phyloP scores from a whole-genome alignment of 64 coral and sea anemone genomes.

The Dendronephthya gigantea region DNA sequence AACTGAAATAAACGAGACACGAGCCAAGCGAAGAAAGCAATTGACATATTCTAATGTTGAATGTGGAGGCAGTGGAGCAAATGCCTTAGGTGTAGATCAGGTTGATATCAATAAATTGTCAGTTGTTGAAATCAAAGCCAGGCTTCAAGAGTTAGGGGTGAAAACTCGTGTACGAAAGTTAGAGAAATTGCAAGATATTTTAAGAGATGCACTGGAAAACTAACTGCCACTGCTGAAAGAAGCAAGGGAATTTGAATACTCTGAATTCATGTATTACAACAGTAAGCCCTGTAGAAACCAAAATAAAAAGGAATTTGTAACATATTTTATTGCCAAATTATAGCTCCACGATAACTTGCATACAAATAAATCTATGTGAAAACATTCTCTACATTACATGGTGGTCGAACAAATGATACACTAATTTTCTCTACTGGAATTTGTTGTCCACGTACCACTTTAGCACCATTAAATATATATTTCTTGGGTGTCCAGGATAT shows the following conservation, averaged over 20 bases:
- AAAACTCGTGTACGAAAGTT: not conserved
- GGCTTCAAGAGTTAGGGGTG: not conserved
- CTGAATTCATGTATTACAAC: not conserved
- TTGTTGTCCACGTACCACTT: too few species aligned
- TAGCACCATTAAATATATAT: not conserved
- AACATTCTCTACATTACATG: not conserved
- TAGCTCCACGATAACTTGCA: not conserved
- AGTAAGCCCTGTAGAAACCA: too few species aligned
- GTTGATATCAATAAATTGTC: not conserved
- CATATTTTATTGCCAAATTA: not conserved
- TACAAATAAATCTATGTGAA: not conserved
- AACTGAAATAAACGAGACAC: not conserved
- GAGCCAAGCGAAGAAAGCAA: not conserved
- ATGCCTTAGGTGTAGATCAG: not conserved
- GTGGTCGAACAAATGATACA: not conserved
- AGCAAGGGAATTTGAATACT: not conserved
- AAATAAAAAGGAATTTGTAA: too few species aligned
- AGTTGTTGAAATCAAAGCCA: not conserved
- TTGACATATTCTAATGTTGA: not conserved
- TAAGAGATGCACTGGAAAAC: not conserved
- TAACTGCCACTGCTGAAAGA: not conserved
- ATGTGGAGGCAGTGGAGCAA: not conserved
- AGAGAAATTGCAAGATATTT: constrained; percentile 6
- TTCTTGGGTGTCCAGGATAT: not conserved
- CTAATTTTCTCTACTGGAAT: too few species aligned